Percentiles rank a stretch among this genome's conserved stretches.
Evolutionary conservation across 1,140 invertebrate genomes (phyloP).

Genomic region (Drosophila nasuta): DNA sequence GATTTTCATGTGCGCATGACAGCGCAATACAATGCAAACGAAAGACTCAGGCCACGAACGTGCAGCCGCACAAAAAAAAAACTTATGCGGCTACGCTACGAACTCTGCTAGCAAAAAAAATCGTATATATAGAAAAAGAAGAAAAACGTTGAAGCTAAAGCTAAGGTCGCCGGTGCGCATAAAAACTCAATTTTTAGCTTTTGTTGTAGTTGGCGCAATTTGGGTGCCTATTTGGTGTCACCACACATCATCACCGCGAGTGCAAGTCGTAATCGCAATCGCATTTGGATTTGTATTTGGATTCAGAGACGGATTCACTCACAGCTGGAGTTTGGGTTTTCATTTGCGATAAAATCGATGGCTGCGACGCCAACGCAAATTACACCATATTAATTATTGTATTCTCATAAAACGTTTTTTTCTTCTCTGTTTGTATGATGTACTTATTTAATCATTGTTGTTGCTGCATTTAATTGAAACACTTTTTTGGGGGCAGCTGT

Average conservation of each 20-base stretch:
- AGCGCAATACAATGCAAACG: slow-evolving; percentile 80
- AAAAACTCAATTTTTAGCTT: slow-evolving; percentile 68
- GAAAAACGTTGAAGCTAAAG: slow-evolving; percentile 9
- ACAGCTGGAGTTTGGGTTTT: slow-evolving; percentile 6
- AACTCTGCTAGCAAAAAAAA: slow-evolving; percentile 36
- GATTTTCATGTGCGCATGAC: slow-evolving; percentile 79
- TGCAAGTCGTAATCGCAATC: slow-evolving; percentile 23
- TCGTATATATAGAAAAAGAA: slow-evolving; percentile 8
- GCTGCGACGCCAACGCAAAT: slow-evolving; percentile 76
- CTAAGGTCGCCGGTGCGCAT: slow-evolving; percentile 70
- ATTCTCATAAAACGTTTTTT: slow-evolving; percentile 60
- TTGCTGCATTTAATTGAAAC: slow-evolving; percentile 77
- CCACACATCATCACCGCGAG: slow-evolving; percentile 44
- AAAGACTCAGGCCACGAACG: slow-evolving; percentile 79
- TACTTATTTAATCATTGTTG: slow-evolving; percentile 56
- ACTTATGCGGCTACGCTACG: slow-evolving; percentile 46
- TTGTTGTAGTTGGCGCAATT: slow-evolving; percentile 74
- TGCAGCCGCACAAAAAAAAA: slow-evolving; percentile 58
- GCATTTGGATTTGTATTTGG: slow-evolving; percentile 2
- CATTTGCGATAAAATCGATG: slow-evolving; percentile 57
- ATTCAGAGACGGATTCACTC: slow-evolving; percentile 5
- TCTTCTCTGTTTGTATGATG: not conserved
- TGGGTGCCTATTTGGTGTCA: slow-evolving; percentile 78
- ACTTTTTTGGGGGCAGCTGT: slow-evolving; percentile 51
- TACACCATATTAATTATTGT: slow-evolving; percentile 77